Evolutionary conservation across 2,797 vertebrate species (phyloP), one percentile per base, ranked within the genome.

Genomic region (Crenuchus spilurus): DNA sequence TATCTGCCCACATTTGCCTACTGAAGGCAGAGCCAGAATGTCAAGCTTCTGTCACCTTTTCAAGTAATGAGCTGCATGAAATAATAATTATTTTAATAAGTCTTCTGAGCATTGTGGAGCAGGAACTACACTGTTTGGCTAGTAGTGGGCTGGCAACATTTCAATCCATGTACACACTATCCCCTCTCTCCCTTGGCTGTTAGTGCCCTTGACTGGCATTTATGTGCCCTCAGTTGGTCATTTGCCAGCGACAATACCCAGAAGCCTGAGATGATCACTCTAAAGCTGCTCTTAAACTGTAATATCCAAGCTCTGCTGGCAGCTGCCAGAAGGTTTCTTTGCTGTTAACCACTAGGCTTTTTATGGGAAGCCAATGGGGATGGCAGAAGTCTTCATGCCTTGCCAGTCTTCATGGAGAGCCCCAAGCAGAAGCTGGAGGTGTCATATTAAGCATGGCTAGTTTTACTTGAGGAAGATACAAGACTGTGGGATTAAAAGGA

Each of bases 191-290:
- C 46, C 61, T 58, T 64, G 42, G 20, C 55, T 18, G 10, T 18
- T 28, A 42, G 16, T 1, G 20, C 63, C 41, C 44, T 48, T 26
- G 64, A 46, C 48, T 13, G 33, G 49, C 42, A 65, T 60, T 44
- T 22, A 60, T 49, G 42, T 46, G n/a, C 8, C 55, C 42, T 73
- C 57, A 28, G 67, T 55, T 74, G 41, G 74, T 3, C 6, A 3
- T 52, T 24, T 72, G 70, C 67, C 69, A 33, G 24, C 20, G 51
- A 70, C 70, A 33, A 78, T 70, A 39, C 69, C 60, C 49, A 65
- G 57, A 65, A 65, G 62, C 7, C 24, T 26, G 48, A 78, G 41
- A 20, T 31, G 35, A 52, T 28, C 18, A 35, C 48, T 48, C 31
- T 69, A 28, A 67, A 73, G 64, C 64, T 31, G 22, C 33, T 58